Conservation (phyloP, 2,888 invertebrate species). For the Malthinus seriepunctatus region DNA sequence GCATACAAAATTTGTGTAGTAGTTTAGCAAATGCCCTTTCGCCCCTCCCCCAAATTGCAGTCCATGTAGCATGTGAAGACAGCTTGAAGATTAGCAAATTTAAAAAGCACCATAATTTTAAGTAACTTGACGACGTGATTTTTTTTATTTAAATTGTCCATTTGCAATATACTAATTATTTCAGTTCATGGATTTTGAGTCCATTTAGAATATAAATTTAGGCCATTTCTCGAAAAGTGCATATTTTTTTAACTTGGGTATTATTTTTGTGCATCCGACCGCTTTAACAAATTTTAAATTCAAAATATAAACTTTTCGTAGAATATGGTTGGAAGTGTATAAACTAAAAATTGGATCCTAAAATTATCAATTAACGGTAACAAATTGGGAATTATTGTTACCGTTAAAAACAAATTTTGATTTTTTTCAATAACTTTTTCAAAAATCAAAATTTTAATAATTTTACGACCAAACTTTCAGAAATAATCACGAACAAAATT, state of each 20-base stretch:
- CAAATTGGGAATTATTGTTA: constrained; percentile 41
- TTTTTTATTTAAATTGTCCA: constrained; percentile 40
- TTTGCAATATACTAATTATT: constrained; percentile 38
- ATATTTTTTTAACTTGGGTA: constrained; percentile 22
- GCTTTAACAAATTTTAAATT: constrained; percentile 14
- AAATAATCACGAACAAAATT: constrained; percentile 3
- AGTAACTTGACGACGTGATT: constrained; percentile 43
- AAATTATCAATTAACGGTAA: constrained; percentile 29
- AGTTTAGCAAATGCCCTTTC: constrained; percentile 49
- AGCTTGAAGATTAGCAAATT: constrained; percentile 56
- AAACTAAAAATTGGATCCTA: constrained; percentile 30
- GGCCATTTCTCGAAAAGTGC: constrained; percentile 41
- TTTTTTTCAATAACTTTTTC: background rate
- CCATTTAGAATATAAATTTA: constrained; percentile 40
- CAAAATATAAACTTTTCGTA: constrained; percentile 37
- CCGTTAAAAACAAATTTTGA: constrained; percentile 24
- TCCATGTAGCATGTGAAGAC: constrained; percentile 57
- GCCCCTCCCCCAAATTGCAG: constrained; percentile 54
- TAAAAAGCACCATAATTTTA: constrained; percentile 54
- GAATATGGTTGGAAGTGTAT: constrained; percentile 35
- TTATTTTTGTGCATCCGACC: constrained; percentile 37
- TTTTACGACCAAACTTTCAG: constrained; percentile 2
- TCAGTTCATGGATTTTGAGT: constrained; percentile 45
- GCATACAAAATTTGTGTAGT: constrained; percentile 53
- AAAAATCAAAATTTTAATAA: background rate